Base-by-base conservation (phyloP, 2,797 vertebrate species). In the Chloroceryle inda region DNA sequence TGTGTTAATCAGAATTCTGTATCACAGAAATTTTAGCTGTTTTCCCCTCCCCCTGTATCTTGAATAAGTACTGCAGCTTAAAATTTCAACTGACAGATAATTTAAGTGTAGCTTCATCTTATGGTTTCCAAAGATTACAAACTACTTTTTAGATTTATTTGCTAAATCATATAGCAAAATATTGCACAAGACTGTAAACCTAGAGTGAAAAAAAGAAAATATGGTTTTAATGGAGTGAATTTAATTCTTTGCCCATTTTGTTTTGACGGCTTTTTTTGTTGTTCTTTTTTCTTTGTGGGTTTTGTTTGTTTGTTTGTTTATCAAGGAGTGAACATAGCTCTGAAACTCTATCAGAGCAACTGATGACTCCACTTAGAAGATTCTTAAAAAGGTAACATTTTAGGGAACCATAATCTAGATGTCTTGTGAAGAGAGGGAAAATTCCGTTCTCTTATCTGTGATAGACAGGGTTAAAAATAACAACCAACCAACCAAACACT, bases 41-140 rank as follows among this genome's bases (percentile, higher is more conserved):
- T 20, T 83, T 66, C 9, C 24, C 11, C 4, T 62, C 29, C 9
- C 13, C 7, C 4, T n/a, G 21, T 13, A 73, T 62, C 62, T 85
- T 87, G 38, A 91, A 84, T 63, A 82, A 16, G 85, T 82, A 84
- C 15, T 85, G 50, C 31, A 79, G 29, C 59, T 78, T 90, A 59
- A 96, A 92, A 82, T 84, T 90, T 93, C 58, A 76, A 95, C 62
- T 94, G 89, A 94, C 79, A 92, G 63, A 27, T 95, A 91, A 94
- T 96, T 95, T 92, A 88, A 84, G 58, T 62, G 42, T 68, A 53
- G 76, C 29, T 94, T 95, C 86, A 93, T 45, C 40, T 88, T 78
- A 78, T 8, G 50, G 12, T 53, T 92, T 93, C 44, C 3, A 77
- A 77, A 91, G 92, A 67, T 64, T 74, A 14, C 50, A 92, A 94